Evolutionary conservation across 2,888 invertebrate species (phyloP).

Genomic region (Eumerus sabulonum): DNA sequence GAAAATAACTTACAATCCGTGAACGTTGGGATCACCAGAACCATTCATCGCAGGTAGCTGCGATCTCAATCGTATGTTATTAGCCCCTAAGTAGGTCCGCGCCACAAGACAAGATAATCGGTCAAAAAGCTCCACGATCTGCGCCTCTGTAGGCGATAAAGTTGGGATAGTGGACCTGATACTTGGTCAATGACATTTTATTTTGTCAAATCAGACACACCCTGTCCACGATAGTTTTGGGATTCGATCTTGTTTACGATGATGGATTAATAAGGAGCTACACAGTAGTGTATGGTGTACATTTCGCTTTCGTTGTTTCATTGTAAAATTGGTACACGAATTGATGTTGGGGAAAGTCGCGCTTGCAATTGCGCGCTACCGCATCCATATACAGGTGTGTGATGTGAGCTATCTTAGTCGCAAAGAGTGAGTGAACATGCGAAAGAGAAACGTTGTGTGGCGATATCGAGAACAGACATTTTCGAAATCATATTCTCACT

Average conservation of each 20-base stretch:
- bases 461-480: slow-evolving; percentile 50
- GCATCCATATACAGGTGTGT: slow-evolving; percentile 48
- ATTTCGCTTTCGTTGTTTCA: slow-evolving; percentile 68
- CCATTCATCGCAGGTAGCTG: slow-evolving; percentile 44
- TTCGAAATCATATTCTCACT: slow-evolving; percentile 62
- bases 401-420: slow-evolving; percentile 45
- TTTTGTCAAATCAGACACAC: too few relatives aligned
- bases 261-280: slow-evolving; percentile 62
- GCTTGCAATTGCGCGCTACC: slow-evolving; percentile 49
- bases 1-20: too few relatives aligned
- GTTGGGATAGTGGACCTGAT: slow-evolving; percentile 4
- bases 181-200: too few relatives aligned
- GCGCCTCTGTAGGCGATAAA: slow-evolving; percentile 8
- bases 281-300: slow-evolving; percentile 37
- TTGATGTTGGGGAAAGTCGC: slow-evolving; percentile 67
- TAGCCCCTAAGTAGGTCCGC: slow-evolving; percentile 35
- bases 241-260: background rate
- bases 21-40: slow-evolving; percentile 63
- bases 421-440: slow-evolving; percentile 60
- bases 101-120: slow-evolving; percentile 36
- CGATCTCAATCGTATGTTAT: slow-evolving; percentile 41
- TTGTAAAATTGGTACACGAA: slow-evolving; percentile 68
- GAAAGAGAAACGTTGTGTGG: slow-evolving; percentile 37
- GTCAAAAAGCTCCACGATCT: slow-evolving; percentile 15
- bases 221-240: too few relatives aligned